Conservation (phyloP, 2,888 invertebrate species). For the Lasius platythorax region DNA sequence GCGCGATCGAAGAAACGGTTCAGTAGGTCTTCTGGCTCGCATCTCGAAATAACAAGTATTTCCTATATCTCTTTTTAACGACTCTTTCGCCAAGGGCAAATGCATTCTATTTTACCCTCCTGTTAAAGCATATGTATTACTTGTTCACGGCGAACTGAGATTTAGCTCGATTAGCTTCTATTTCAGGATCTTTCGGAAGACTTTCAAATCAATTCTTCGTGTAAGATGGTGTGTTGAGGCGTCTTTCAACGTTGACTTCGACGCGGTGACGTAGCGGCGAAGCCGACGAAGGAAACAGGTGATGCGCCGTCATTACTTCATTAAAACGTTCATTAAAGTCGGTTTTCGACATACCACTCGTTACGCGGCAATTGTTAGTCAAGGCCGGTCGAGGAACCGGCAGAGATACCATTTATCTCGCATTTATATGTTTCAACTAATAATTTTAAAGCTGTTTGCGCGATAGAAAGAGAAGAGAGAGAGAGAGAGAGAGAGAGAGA, state of each 20-base stretch:
- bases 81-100: constrained; percentile 35
- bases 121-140: not conserved
- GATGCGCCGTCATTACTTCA: constrained; percentile 78
- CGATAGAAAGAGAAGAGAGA: too few relatives aligned
- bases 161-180: constrained; percentile 7
- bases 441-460: not conserved
- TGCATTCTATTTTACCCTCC: constrained; percentile 13
- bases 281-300: constrained; percentile 73
- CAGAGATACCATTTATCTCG: not conserved
- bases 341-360: constrained; percentile 76
- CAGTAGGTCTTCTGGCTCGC: constrained; percentile 74
- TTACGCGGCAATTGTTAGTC: constrained; percentile 72
- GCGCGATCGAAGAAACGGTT: constrained; percentile 40
- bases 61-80: constrained; percentile 56
- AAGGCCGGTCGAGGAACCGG: constrained; percentile 66
- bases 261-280: constrained; percentile 49
- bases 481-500: too few relatives aligned
- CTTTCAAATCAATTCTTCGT: constrained; percentile 57
- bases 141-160: constrained; percentile 17
- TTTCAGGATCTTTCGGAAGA: not conserved
- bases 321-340: constrained; percentile 81
- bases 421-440: not conserved
- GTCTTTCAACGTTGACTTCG: not conserved
- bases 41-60: constrained; percentile 71
- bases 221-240: not conserved